These are phyloP conservation scores for Xenus cinereus DNA, from an alignment of 2,113 vertebrate genomes.

Conservation along the genomic window DNA sequence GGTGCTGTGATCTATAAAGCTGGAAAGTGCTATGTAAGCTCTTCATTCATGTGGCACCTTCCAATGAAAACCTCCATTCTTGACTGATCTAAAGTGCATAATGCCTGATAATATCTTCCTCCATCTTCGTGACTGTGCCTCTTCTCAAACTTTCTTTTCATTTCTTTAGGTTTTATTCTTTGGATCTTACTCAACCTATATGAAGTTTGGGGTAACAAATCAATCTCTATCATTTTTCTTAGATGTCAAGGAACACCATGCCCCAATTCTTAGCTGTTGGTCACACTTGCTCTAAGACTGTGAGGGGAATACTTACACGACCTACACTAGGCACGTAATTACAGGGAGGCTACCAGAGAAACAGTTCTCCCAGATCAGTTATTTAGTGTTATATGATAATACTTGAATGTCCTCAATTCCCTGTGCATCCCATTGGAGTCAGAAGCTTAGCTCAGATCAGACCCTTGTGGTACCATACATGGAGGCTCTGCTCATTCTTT, in stretches of 20 bases:
- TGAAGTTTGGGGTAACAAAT: background rate
- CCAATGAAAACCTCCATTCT: background rate
- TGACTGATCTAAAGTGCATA: background rate
- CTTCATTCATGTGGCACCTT: background rate
- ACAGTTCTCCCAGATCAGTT: background rate
- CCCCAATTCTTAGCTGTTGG: background rate
- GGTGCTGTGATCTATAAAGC: background rate
- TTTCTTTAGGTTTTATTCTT: background rate
- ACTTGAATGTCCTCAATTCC: background rate
- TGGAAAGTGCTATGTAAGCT: background rate
- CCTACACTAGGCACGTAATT: accelerated
- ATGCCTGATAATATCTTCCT: background rate
- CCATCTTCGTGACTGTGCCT: background rate
- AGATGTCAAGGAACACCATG: background rate
- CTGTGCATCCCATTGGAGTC: accelerated
- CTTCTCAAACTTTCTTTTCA: background rate
- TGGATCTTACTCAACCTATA: background rate
- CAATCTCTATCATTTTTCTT: background rate
- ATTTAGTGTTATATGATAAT: accelerated
- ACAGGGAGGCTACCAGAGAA: background rate
- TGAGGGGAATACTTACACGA: background rate
- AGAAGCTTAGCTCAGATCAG: background rate
- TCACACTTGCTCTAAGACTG: background rate
- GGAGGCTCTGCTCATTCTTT: background rate
- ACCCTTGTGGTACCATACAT: accelerated